phyloP scores from a whole-genome alignment of 2,113 vertebrate species.

The Mellivora capensis region DNA sequence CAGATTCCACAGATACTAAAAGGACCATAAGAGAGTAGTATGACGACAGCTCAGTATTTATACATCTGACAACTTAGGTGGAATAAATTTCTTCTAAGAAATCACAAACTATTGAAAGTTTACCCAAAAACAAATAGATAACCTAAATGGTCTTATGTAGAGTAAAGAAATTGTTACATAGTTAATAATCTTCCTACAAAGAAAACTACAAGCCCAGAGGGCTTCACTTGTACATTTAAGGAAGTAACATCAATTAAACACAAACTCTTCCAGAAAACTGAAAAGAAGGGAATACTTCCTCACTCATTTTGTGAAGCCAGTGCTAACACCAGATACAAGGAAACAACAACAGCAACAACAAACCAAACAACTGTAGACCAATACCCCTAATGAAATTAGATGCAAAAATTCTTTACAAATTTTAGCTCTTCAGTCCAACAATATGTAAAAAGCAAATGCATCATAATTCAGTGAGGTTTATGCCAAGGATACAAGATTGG shows the following conservation, averaged over 20 bases:
- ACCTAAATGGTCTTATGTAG: not conserved
- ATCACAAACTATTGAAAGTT: not conserved
- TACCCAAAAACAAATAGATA: not conserved
- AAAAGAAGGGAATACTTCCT: not conserved
- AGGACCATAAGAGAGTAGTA: not conserved
- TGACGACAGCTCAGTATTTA: not conserved
- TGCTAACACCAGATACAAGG: not conserved
- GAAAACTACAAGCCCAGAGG: not conserved
- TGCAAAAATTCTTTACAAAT: not conserved
- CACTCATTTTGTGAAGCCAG: not conserved
- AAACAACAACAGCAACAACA: not conserved
- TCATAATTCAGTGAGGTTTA: not conserved
- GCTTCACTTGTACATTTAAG: not conserved
- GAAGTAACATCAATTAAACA: not conserved
- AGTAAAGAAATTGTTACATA: not conserved
- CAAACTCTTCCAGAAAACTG: not conserved
- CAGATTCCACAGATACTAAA: not conserved
- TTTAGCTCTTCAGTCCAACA: not conserved
- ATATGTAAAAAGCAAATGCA: not conserved
- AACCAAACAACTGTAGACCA: not conserved
- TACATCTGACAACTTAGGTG: not conserved
- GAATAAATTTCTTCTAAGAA: conserved; percentile 5
- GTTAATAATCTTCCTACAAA: not conserved
- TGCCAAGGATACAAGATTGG: not conserved
- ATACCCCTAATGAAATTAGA: not conserved